Conservation (phyloP, 30 jellyfish, hydroid and myxozoan genomes). For the Hydractinia symbiolongicarpus region DNA sequence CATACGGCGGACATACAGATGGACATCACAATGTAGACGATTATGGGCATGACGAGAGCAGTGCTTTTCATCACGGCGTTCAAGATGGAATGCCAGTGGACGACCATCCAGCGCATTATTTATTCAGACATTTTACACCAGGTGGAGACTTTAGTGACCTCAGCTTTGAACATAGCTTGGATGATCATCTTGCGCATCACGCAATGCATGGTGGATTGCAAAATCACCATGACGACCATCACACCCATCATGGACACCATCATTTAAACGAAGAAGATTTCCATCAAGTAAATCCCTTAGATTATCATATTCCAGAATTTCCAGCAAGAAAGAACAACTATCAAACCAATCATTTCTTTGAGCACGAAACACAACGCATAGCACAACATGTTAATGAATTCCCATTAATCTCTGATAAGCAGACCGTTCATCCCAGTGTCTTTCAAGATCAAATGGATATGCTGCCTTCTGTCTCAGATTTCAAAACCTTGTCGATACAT, state of each 20-base stretch:
- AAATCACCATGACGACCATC: constrained; percentile 16
- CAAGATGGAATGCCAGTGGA: constrained; percentile 22
- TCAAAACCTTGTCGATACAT: not conserved
- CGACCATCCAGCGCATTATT: constrained; percentile 47
- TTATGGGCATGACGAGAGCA: not conserved
- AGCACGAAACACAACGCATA: constrained; percentile 2
- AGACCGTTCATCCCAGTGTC: constrained; percentile 20
- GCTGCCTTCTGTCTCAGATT: constrained; percentile 1
- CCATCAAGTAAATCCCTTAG: constrained; percentile 13
- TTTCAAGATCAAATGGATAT: not conserved
- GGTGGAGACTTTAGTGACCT: constrained; percentile 10
- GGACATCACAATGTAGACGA: not conserved
- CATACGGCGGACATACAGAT: constrained; percentile 8
- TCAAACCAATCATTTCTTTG: not conserved
- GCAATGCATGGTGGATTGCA: constrained; percentile 29
- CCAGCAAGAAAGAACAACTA: not conserved
- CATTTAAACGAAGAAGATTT: constrained; percentile 4
- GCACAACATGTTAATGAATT: constrained; percentile 21
- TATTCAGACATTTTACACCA: constrained; percentile 30
- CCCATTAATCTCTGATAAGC: constrained; percentile 16
- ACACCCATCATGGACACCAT: constrained; percentile 4
- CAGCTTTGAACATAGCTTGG: constrained; percentile 9
- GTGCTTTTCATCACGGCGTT: not conserved
- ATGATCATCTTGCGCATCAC: constrained; percentile 24
- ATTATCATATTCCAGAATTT: constrained; percentile 21